Evolutionary conservation across 2,888 invertebrate species (phyloP), one percentile per base, ranked within the genome.

Genomic region (Autographa gamma): DNA sequence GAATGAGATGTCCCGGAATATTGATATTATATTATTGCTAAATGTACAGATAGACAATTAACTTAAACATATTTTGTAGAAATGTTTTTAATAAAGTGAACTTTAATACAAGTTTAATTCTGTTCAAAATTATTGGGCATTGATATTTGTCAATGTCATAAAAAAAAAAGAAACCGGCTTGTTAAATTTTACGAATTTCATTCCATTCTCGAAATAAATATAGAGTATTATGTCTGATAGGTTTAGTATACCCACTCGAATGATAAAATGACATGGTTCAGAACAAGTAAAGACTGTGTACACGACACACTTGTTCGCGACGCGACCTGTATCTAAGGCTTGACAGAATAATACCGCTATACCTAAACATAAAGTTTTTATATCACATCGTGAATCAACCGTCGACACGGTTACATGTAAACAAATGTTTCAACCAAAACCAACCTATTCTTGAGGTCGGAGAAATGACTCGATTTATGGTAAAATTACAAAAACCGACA

Each of bases 331-430:
- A 80, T 70, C 73, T 60, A 48, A 67, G 63, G 69, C 63, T 70
- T 80, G 79, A 81, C 78, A 61, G 63, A 76, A 77, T 76, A 68
- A 79, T 67, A 71, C 64, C 74, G 74, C 78, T 71, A 71, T 62
- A 66, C 54, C 16, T 18, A 13, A 66, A 38, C 31, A 67, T 58
- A 9, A 34, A 63, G 56, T 71, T 59, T 60, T 25, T 77, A 65
- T 60, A 68, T 63, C 60, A 67, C 52, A 59, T 60, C 52, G 58
- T 68, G 54, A 77, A 71, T 79, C 67, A 75, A 48, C 19, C 11
- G 48, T 32, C 43, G 34, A 41, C 64, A 34, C 48, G 48, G 32
- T 34, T 14, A 68, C 58, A n/a, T 61, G 19, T 77, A 63, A 69
- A 72, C 64, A 72, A 74, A 67, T 59, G 31, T n/a, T n/a, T n/a